Percentiles rank a stretch among this genome's conserved stretches.
These are phyloP conservation scores for Arctopsyche grandis DNA, from an alignment of 1,140 invertebrate genomes.

Conservation along the genomic window DNA sequence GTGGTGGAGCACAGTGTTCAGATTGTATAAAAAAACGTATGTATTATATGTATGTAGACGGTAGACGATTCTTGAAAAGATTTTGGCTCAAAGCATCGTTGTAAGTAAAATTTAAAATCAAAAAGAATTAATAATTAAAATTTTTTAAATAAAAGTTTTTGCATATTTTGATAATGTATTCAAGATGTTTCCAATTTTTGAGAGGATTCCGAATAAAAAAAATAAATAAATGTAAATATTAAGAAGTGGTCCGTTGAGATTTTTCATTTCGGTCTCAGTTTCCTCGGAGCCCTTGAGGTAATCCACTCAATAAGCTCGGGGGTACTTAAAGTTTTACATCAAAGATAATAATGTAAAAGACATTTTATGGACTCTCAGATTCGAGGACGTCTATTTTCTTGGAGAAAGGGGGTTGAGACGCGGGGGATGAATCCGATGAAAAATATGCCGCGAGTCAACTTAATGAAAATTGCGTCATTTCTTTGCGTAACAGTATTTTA, in stretches of 20 bases:
- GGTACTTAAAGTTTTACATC: slow-evolving; percentile 23
- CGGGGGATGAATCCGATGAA: background rate
- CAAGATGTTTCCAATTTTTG: no score
- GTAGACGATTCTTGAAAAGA: no score
- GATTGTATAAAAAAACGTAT: no score
- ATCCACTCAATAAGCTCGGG: slow-evolving; percentile 27
- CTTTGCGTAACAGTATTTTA: slow-evolving; percentile 13
- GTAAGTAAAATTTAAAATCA: no score
- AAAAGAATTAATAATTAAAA: no score
- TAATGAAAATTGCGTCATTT: slow-evolving; percentile 29
- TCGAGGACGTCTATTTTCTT: background rate
- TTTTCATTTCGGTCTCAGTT: slow-evolving; percentile 14
- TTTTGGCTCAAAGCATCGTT: no score
- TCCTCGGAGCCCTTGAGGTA: background rate
- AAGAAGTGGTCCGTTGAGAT: slow-evolving; percentile 21
- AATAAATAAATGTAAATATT: background rate
- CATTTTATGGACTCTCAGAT: slow-evolving; percentile 28
- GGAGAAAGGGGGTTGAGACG: background rate
- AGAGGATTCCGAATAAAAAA: background rate
- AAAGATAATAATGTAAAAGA: slow-evolving; percentile 28
- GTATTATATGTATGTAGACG: no score
- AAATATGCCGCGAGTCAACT: slow-evolving; percentile 27
- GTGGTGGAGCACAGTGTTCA: no score
- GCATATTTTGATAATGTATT: no score
- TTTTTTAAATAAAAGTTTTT: no score